Conservation (phyloP, 2,888 invertebrate species). For the Cheilosia variabilis region DNA sequence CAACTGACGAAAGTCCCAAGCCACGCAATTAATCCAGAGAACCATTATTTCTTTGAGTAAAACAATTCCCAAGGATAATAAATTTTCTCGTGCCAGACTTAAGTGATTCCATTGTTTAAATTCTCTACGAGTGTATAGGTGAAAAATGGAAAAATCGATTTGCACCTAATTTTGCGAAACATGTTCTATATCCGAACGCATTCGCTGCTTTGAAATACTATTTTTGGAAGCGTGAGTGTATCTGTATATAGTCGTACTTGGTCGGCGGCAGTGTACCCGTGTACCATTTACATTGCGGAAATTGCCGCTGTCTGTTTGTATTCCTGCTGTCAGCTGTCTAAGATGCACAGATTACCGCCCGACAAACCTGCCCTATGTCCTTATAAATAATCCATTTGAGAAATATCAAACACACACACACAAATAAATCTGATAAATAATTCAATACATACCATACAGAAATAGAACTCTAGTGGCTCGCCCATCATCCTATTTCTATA, state of each 20-base stretch:
- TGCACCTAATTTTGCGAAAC: slow-evolving; percentile 36
- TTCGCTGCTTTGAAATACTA: slow-evolving; percentile 30
- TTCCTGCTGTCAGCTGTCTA: slow-evolving; percentile 9
- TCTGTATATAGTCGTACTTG: neutral
- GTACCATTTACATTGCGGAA: slow-evolving; percentile 27
- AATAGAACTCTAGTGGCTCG: slow-evolving; percentile 39
- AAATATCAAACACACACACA: slow-evolving; percentile 13
- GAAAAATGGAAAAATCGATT: slow-evolving; percentile 11
- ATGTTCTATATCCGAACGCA: slow-evolving; percentile 31
- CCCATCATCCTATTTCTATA: neutral
- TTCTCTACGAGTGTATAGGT: neutral
- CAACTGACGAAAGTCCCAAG: neutral
- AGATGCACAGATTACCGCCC: neutral
- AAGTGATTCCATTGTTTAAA: neutral
- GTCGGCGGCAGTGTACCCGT: neutral
- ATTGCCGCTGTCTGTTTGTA: slow-evolving; percentile 18
- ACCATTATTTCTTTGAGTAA: neutral
- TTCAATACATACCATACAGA: slow-evolving; percentile 38
- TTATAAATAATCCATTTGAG: slow-evolving; percentile 54
- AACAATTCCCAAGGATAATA: neutral
- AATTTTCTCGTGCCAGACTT: neutral
- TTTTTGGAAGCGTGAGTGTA: slow-evolving; percentile 19
- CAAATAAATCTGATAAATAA: slow-evolving; percentile 40
- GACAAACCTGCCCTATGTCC: slow-evolving; percentile 3
- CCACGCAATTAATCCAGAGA: slow-evolving; percentile 38